A percentile compares a stretch with the other conserved stretches of the same genome.
Conservation (phyloP, 2,888 invertebrate species). For the Lottia scabra region DNA sequence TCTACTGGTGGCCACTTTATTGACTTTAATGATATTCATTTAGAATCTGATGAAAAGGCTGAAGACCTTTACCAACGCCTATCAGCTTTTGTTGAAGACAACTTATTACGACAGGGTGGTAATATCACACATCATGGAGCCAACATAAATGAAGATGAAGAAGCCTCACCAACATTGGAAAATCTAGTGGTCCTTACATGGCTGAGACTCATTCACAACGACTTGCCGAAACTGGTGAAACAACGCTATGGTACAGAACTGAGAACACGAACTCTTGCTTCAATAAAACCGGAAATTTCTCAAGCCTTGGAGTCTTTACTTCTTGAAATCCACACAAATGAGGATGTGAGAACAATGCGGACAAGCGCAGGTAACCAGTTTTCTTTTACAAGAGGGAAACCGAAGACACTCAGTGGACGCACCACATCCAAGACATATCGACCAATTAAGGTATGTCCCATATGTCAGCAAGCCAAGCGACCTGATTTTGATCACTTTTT, state of each 20-base stretch:
- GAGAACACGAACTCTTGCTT: slow-evolving; percentile 19
- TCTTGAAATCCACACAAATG: background rate
- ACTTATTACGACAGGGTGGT: slow-evolving; percentile 22
- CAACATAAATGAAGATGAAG: slow-evolving; percentile 17
- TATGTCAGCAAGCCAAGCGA: background rate
- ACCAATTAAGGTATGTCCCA: background rate
- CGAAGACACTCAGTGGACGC: background rate
- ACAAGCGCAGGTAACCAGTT: no score
- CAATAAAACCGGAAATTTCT: slow-evolving; percentile 27
- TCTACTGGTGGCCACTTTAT: slow-evolving; percentile 39
- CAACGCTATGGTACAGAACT: slow-evolving; percentile 29
- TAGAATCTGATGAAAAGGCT: slow-evolving; percentile 33
- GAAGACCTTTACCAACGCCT: slow-evolving; percentile 35
- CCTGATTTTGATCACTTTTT: background rate
- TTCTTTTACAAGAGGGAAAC: background rate
- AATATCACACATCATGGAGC: slow-evolving; percentile 17
- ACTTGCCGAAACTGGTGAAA: slow-evolving; percentile 17
- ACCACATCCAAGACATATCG: background rate
- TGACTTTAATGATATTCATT: slow-evolving; percentile 26
- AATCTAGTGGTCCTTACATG: slow-evolving; percentile 21
- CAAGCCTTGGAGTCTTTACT: slow-evolving; percentile 22
- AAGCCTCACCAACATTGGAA: slow-evolving; percentile 24
- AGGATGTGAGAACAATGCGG: background rate
- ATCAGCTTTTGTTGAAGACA: slow-evolving; percentile 36
- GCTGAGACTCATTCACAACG: slow-evolving; percentile 18